phyloP scores from a whole-genome alignment of 2,113 vertebrate species.

The Osmerus mordax region DNA sequence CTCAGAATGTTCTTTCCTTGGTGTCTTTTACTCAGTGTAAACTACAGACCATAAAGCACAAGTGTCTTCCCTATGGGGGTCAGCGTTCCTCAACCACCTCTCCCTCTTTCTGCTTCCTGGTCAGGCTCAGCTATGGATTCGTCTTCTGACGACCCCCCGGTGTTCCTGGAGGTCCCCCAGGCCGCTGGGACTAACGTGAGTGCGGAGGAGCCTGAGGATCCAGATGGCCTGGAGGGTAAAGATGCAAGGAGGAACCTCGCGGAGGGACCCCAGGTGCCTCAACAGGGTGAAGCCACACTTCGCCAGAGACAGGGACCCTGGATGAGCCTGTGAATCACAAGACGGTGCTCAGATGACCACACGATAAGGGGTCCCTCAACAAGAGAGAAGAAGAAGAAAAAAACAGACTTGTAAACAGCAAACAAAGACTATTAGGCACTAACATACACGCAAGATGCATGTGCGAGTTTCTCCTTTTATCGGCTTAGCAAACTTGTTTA shows the following conservation, averaged over 20 bases:
- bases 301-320: slow-evolving; percentile 38
- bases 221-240: neutral
- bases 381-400: neutral
- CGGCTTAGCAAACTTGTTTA: slow-evolving; percentile 1
- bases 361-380: slow-evolving; percentile 2
- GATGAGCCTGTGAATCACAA: slow-evolving; percentile 36
- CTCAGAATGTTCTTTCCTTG: neutral
- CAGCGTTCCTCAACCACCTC: neutral
- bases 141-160: slow-evolving; percentile 15
- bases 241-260: neutral
- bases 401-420: neutral
- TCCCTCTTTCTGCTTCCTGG: neutral
- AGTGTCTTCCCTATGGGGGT: neutral
- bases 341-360: neutral
- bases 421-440: neutral
- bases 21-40: too few species aligned
- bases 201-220: slow-evolving; percentile 12
- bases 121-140: slow-evolving; percentile 1
- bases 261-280: neutral
- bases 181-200: slow-evolving; percentile 3
- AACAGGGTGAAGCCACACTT: slow-evolving; percentile 16
- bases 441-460: neutral
- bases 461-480: neutral
- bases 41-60: neutral
- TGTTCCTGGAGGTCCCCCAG: slow-evolving; percentile 17